phyloP scores from a whole-genome alignment of 2,113 vertebrate species.

The Zosterops lateralis region DNA sequence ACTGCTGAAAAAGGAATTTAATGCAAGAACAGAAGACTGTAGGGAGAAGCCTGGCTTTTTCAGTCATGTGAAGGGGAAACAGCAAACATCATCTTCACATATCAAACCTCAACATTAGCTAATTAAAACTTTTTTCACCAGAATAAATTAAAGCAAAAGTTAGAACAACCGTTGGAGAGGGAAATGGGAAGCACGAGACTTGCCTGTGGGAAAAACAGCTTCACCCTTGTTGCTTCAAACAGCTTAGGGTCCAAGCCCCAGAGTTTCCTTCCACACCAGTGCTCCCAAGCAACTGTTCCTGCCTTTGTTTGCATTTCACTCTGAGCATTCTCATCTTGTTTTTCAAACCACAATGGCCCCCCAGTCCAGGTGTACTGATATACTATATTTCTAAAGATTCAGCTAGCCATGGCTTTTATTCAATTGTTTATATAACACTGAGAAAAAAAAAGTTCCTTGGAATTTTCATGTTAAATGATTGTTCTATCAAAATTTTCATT shows the following conservation, averaged over 20 bases:
- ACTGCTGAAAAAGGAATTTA: not conserved
- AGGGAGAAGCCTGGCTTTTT: not conserved
- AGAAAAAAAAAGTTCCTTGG: not conserved
- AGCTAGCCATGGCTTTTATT: not conserved
- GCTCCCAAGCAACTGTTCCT: not conserved
- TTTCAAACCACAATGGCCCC: not conserved
- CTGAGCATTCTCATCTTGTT: not conserved
- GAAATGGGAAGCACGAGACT: not conserved
- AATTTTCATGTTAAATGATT: not conserved
- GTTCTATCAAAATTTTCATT: not conserved
- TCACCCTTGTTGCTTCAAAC: not conserved
- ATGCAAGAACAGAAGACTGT: not conserved
- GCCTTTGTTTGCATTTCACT: not conserved
- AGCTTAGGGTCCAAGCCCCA: not conserved
- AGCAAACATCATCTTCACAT: not conserved
- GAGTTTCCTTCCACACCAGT: not conserved
- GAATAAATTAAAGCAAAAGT: not conserved
- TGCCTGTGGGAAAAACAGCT: not conserved
- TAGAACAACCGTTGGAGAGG: not conserved
- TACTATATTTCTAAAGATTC: not conserved
- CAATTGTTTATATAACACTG: not conserved
- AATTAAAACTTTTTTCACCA: not conserved
- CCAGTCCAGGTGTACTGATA: not conserved
- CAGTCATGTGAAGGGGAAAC: not conserved
- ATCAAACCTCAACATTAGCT: not conserved